phyloP scores from a whole-genome alignment of 2,888 invertebrate genomes.

The Eudemis profundana region DNA sequence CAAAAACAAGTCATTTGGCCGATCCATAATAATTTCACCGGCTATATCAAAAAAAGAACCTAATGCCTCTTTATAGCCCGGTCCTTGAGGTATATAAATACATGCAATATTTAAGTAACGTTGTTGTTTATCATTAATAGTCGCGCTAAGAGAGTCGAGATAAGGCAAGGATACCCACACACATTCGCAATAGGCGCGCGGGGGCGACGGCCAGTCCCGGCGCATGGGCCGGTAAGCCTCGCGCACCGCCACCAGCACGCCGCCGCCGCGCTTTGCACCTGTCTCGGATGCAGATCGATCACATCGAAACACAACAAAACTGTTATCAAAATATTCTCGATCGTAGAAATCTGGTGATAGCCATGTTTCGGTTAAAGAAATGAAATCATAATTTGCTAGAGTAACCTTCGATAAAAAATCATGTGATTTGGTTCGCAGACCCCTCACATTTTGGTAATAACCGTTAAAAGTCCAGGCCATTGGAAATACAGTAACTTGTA shows the following conservation, averaged over 20 bases:
- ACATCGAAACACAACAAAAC: slow-evolving; percentile 35
- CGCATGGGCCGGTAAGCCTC: slow-evolving; percentile 2
- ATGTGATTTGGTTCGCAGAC: slow-evolving; percentile 43
- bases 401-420: slow-evolving; percentile 30
- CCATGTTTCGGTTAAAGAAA: slow-evolving; percentile 44
- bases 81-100: slow-evolving; percentile 5
- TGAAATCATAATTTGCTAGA: slow-evolving; percentile 39
- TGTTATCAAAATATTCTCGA: slow-evolving; percentile 39
- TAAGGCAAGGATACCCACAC: slow-evolving; percentile 12
- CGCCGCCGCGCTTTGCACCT: slow-evolving; percentile 24
- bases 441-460: slow-evolving; percentile 46
- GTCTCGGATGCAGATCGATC: slow-evolving; percentile 22
- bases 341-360: slow-evolving; percentile 34
- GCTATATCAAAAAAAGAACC: slow-evolving; percentile 21
- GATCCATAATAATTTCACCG: slow-evolving; percentile 23
- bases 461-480: slow-evolving; percentile 3
- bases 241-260: slow-evolving; percentile 21
- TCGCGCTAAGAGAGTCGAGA: too few species aligned
- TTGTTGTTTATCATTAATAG: not conserved
- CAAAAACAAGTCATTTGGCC: slow-evolving; percentile 26
- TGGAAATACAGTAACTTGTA: too few species aligned
- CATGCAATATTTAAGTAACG: slow-evolving; percentile 6
- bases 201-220: slow-evolving; percentile 26
- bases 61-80: slow-evolving; percentile 12
- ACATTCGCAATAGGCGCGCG: slow-evolving; percentile 9